Evolutionary conservation across 2,113 vertebrate genomes (phyloP), one percentile per base, ranked within the genome.

Genomic region (Poeciliopsis turrubarensis): DNA sequence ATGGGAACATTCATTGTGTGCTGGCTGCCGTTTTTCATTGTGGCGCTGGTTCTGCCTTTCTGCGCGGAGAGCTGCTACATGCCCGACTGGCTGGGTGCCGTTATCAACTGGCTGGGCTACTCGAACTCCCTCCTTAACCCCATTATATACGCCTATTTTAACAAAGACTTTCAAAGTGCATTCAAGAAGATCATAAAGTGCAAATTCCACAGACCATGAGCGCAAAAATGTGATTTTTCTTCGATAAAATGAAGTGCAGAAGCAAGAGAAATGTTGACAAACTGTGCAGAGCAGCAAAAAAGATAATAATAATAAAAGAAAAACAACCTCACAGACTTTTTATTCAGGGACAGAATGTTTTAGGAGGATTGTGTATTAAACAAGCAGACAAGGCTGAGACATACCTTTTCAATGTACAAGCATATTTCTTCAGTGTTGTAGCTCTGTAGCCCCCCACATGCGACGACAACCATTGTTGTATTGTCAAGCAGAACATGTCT

Each of bases 1-100:
- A 99, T 99, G 97, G 98, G 97, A 25, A 99, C 98, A 19, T 99
- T 99, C 92, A 99, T 98, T 86, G 95, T 99, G 80, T 99, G 98
- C 91, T 99, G 97, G 98, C 92, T 99, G 92, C 98, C 97, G 2
- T 99, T 99, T 87, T 99, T 99, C 93, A 98, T 98, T 77, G 97
- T 98, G 72, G 98, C 97, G 0, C 95, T 99, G 41, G 96, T 98
- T 70, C 81, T 98, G 79, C 98, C 98, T 73, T 98, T 99, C 89
- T 99, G 98, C 73, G 93, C 95, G 68, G 93, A 94, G 79, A 94
- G 94, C 86, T 99, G 97, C 87, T 95, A 95, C 79, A 98, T 98
- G 97, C 97, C 98, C 37, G 89, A 92, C 19, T 95, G 95, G 93
- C 76, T 99, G 78, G 94, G 93, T 15, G 96, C 95, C 54, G 95